Percentiles rank a stretch among this genome's conserved stretches.
Evolutionary conservation across 1,140 invertebrate genomes (phyloP).

Genomic region (Teleopsis dalmanni): DNA sequence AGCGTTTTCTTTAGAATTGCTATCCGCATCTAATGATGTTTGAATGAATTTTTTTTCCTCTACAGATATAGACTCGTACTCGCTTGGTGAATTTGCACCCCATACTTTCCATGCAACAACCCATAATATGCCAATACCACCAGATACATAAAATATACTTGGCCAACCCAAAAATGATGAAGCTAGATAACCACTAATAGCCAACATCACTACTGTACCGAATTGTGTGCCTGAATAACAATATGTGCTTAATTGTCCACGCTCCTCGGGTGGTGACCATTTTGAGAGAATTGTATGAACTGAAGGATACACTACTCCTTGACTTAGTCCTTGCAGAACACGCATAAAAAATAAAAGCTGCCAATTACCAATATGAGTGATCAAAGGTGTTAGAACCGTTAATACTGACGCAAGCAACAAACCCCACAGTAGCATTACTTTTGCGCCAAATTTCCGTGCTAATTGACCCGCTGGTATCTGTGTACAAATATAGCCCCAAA

Average conservation of each 20-base stretch:
- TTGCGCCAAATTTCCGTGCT: conserved; percentile 51
- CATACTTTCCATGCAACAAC: background rate
- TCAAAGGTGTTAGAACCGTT: conserved; percentile 45
- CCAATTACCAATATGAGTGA: conserved; percentile 48
- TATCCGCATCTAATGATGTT: background rate
- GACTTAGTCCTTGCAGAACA: conserved; percentile 64
- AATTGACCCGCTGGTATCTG: conserved; percentile 32
- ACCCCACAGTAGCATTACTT: conserved; percentile 53
- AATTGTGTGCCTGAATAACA: conserved; percentile 60
- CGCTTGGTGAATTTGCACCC: conserved; percentile 2
- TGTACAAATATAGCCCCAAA: conserved; percentile 44
- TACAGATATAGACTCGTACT: background rate
- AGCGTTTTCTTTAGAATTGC: background rate
- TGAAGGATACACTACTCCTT: conserved; percentile 71
- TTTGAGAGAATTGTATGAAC: conserved; percentile 59
- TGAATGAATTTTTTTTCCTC: background rate
- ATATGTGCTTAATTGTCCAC: conserved; percentile 51
- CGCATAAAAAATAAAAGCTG: conserved; percentile 53
- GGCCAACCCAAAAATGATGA: conserved; percentile 5
- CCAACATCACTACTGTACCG: conserved; percentile 56
- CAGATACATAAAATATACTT: conserved; percentile 6
- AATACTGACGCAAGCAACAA: conserved; percentile 51
- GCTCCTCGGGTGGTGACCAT: conserved; percentile 50
- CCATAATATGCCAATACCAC: background rate
- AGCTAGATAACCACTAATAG: conserved; percentile 22